These are phyloP conservation scores for Cryptosula pallasiana DNA, from an alignment of 2,888 invertebrate genomes.

Conservation along the genomic window DNA sequence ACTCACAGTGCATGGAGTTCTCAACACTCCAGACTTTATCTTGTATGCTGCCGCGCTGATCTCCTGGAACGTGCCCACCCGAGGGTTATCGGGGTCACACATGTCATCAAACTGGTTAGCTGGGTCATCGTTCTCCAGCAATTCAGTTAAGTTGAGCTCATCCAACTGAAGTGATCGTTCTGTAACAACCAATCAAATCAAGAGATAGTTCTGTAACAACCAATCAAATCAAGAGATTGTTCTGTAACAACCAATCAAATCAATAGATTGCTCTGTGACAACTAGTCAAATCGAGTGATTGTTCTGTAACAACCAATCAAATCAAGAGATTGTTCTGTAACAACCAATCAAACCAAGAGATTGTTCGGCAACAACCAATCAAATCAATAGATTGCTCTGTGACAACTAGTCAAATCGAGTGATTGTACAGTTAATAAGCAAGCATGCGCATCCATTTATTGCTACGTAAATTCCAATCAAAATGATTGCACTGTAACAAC, in stretches of 20 bases:
- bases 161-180: background rate
- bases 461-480: background rate
- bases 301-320: background rate
- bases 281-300: background rate
- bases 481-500: background rate
- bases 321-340: background rate
- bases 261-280: background rate
- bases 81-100: conserved; percentile 58
- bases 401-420: background rate
- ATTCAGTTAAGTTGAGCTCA: conserved; percentile 11
- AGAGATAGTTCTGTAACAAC: background rate
- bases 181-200: background rate
- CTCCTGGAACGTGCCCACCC: conserved; percentile 71
- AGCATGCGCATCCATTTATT: background rate
- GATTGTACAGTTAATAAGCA: background rate
- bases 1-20: conserved; percentile 80
- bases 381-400: background rate
- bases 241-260: background rate
- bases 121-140: conserved; percentile 29
- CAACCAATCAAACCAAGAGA: background rate
- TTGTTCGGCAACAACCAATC: background rate
- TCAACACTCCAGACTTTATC: conserved; percentile 74
- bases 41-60: conserved; percentile 82
- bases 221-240: background rate
- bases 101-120: conserved; percentile 36